phyloP scores from a whole-genome alignment of 2,797 vertebrate genomes.

The Sciurus vulgaris region DNA sequence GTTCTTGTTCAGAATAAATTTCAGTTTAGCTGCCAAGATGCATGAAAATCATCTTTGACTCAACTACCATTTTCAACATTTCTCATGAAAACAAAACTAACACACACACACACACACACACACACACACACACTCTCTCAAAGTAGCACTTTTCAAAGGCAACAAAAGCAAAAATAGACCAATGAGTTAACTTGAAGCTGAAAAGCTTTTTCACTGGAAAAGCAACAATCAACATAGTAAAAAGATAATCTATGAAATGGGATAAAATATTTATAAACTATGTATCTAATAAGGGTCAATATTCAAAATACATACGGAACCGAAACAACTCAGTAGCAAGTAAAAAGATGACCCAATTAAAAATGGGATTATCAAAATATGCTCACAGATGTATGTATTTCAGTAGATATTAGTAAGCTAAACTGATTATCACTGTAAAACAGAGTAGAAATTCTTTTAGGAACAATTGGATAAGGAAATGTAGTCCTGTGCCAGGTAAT shows the following conservation, averaged over 20 bases:
- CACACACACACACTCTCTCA: too few relatives aligned
- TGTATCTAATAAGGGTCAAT: neutral
- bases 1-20: slow-evolving; percentile 35
- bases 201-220: neutral
- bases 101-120: neutral
- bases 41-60: slow-evolving; percentile 11
- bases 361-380: slow-evolving; percentile 48
- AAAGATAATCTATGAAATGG: neutral
- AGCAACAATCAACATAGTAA: neutral
- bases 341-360: neutral
- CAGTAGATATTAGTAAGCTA: slow-evolving; percentile 79
- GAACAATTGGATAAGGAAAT: slow-evolving; percentile 74
- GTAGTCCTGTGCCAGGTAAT: too few relatives aligned
- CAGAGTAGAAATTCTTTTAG: slow-evolving; percentile 78
- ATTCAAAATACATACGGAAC: neutral
- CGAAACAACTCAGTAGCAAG: neutral
- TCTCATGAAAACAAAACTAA: slow-evolving; percentile 18
- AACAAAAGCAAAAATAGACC: neutral
- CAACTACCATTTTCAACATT: neutral
- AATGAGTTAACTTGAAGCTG: neutral
- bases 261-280: neutral
- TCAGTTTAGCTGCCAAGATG: neutral
- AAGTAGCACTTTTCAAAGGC: too few relatives aligned
- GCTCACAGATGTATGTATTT: slow-evolving; percentile 62
- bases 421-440: slow-evolving; percentile 77